Evolutionary conservation across 1,140 invertebrate genomes (phyloP).

Genomic region (Musca domestica): DNA sequence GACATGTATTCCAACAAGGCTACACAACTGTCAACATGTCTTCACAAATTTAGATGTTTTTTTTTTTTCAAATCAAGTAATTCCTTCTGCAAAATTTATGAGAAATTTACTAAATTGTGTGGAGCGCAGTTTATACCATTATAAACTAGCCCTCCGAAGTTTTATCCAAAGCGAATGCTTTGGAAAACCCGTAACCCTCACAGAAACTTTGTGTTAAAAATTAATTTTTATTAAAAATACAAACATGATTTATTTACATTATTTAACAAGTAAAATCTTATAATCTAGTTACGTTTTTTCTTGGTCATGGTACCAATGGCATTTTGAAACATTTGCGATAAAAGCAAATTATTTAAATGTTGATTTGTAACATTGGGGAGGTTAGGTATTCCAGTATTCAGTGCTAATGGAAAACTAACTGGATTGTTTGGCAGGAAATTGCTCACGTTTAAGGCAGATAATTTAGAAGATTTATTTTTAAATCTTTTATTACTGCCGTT

Average conservation of each 20-base stretch:
- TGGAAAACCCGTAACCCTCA: too few species aligned
- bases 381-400: neutral
- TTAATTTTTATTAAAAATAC: too few species aligned
- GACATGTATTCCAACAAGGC: too few species aligned
- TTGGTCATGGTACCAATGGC: slow-evolving; percentile 3
- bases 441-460: neutral
- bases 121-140: too few species aligned
- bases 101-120: too few species aligned
- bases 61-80: too few species aligned
- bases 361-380: neutral
- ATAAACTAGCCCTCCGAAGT: too few species aligned
- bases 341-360: slow-evolving; percentile 8
- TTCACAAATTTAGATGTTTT: too few species aligned
- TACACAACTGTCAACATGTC: too few species aligned
- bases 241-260: neutral
- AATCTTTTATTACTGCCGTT: neutral
- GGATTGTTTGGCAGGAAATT: neutral
- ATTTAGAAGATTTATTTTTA: neutral
- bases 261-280: neutral
- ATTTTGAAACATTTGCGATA: slow-evolving; percentile 20
- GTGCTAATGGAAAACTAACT: neutral
- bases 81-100: too few species aligned
- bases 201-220: too few species aligned
- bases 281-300: neutral
- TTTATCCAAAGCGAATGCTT: too few species aligned